A percentile compares a stretch with the other conserved stretches of the same genome.
phyloP scores from a whole-genome alignment of 2,888 invertebrate species.

The Drosophila trichaetosa region DNA sequence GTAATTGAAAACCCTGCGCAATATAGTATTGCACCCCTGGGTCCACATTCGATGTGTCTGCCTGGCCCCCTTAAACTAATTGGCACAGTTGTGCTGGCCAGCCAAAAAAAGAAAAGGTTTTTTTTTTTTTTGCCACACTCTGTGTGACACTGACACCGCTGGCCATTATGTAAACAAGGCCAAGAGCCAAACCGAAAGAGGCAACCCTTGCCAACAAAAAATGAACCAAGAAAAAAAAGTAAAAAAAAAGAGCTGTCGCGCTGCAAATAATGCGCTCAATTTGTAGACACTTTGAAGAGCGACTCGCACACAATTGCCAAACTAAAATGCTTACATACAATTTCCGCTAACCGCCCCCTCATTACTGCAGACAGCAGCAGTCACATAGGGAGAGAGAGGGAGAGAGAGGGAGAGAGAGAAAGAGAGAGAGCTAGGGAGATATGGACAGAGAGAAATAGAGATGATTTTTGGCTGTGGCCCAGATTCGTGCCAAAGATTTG shows the following conservation, averaged over 20 bases:
- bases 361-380: constrained; percentile 22
- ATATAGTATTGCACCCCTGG: constrained; percentile 80
- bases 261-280: constrained; percentile 65
- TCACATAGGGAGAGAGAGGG: not conserved
- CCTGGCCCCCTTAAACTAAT: constrained; percentile 48
- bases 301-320: constrained; percentile 67
- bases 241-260: constrained; percentile 32
- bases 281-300: constrained; percentile 53
- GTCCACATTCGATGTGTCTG: constrained; percentile 43
- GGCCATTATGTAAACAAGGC: constrained; percentile 62
- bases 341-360: constrained; percentile 58
- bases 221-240: not conserved
- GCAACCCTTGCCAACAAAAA: constrained; percentile 43
- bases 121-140: not conserved
- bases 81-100: constrained; percentile 57
- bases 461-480: constrained; percentile 44
- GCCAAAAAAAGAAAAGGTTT: constrained; percentile 13
- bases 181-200: constrained; percentile 31
- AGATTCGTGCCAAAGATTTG: constrained; percentile 45
- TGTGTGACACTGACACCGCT: constrained; percentile 50
- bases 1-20: constrained; percentile 84
- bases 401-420: not conserved
- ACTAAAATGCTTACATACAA: constrained; percentile 74
- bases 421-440: not conserved
- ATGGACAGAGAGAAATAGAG: not conserved